A percentile compares a stretch with the other conserved stretches of the same genome.
These are phyloP conservation scores for Pocota personata DNA, from an alignment of 2,888 invertebrate species.

Conservation along the genomic window DNA sequence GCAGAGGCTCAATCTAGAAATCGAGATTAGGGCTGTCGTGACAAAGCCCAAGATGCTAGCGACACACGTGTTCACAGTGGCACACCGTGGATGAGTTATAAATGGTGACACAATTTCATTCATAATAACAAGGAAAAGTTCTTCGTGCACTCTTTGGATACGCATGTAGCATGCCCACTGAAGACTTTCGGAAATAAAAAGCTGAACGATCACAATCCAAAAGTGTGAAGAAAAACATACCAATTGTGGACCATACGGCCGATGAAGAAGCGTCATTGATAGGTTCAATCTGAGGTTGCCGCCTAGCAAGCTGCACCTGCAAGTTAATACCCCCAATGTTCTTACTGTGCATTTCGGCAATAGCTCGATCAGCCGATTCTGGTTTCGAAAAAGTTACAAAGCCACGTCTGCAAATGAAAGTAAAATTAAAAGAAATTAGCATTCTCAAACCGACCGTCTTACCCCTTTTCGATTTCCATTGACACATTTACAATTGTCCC, in stretches of 20 bases:
- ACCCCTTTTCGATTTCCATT: constrained; percentile 93
- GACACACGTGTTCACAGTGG: too few relatives aligned
- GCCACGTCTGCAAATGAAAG: constrained; percentile 87
- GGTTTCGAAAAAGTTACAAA: constrained; percentile 96
- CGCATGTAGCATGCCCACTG: too few relatives aligned
- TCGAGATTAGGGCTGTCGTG: too few relatives aligned
- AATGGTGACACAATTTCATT: too few relatives aligned
- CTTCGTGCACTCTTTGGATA: too few relatives aligned
- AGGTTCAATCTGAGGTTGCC: constrained; percentile 91
- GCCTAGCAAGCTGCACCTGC: constrained; percentile 91
- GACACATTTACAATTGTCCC: constrained; percentile 91
- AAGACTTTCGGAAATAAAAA: too few relatives aligned
- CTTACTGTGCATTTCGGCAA: constrained; percentile 91
- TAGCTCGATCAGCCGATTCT: constrained; percentile 93
- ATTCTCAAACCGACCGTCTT: constrained; percentile 63
- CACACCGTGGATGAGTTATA: too few relatives aligned
- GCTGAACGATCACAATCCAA: too few relatives aligned
- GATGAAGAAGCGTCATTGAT: constrained; percentile 89
- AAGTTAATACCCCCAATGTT: constrained; percentile 89
- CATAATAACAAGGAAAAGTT: too few relatives aligned
- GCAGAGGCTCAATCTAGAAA: too few relatives aligned
- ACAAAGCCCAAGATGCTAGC: too few relatives aligned
- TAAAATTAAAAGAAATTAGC: not conserved
- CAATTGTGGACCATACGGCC: constrained; percentile 89
- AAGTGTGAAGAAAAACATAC: too few relatives aligned